A percentile compares a stretch with the other conserved stretches of the same genome.
Evolutionary conservation across 2,888 invertebrate genomes (phyloP).

Genomic region (Cerastis leucographa): DNA sequence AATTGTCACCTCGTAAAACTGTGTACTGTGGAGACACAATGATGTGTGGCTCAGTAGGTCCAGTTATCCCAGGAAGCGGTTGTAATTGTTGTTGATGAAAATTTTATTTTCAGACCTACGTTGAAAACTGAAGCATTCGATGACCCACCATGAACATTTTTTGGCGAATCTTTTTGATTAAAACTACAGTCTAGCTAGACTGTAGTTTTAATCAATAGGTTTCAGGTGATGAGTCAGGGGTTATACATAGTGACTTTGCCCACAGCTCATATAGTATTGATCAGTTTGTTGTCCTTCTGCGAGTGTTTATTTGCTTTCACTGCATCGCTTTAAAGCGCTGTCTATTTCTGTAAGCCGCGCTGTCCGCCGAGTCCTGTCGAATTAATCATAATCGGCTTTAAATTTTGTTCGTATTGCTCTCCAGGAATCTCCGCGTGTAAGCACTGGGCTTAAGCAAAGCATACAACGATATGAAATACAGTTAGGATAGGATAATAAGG

Average conservation of each 20-base stretch:
- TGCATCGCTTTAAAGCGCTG: conserved; percentile 37
- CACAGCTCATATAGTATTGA: neutral
- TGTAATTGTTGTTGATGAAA: neutral
- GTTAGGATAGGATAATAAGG: neutral
- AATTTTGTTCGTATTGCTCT: conserved; percentile 39
- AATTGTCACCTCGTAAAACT: conserved; percentile 62
- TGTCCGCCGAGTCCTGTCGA: conserved; percentile 34
- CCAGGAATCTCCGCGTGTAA: conserved; percentile 6
- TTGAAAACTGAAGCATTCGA: neutral
- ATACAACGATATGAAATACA: neutral
- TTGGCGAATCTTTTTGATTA: neutral
- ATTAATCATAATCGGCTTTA: conserved; percentile 61
- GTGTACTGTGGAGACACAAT: conserved; percentile 7
- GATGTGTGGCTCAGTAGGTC: conserved; percentile 13
- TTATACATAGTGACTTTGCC: neutral
- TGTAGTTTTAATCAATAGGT: neutral
- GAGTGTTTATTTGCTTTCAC: neutral
- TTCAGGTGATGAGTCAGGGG: neutral
- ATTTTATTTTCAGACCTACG: neutral
- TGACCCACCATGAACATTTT: neutral
- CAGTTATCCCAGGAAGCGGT: neutral
- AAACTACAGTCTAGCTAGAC: neutral
- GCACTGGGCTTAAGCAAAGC: neutral
- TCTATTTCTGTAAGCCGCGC: conserved; percentile 42
- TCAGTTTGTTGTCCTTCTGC: conserved; percentile 13